These are phyloP conservation scores for Caenorhabditis sp. DNA, from an alignment of 2,888 invertebrate species.

Conservation along the genomic window DNA sequence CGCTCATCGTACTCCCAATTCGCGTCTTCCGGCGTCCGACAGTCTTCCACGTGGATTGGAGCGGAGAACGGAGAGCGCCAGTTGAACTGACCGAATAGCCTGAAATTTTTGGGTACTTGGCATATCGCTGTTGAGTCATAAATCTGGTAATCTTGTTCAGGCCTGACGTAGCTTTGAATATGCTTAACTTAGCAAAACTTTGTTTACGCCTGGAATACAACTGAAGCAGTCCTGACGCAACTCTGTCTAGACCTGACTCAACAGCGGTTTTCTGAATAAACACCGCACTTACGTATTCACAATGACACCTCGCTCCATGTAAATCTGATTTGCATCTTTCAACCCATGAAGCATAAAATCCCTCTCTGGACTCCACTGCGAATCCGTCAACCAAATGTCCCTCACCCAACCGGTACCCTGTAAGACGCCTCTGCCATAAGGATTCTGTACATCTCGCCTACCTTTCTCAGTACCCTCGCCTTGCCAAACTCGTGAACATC, in stretches of 20 bases:
- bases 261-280: too few species aligned
- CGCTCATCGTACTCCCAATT: slow-evolving; percentile 40
- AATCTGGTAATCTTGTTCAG: too few species aligned
- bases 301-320: slow-evolving; percentile 33
- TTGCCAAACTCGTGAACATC: slow-evolving; percentile 49
- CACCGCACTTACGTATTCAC: slow-evolving; percentile 36
- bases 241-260: too few species aligned
- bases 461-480: slow-evolving; percentile 53
- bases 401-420: slow-evolving; percentile 77
- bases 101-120: too few species aligned
- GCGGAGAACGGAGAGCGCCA: slow-evolving; percentile 32
- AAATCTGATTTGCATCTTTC: slow-evolving; percentile 62
- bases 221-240: too few species aligned
- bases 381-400: slow-evolving; percentile 77
- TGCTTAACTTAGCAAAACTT: too few species aligned
- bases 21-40: not conserved
- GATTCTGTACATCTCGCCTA: not conserved
- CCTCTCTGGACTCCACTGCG: slow-evolving; percentile 66
- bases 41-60: slow-evolving; percentile 1
- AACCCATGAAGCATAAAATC: slow-evolving; percentile 80
- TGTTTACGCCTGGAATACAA: too few species aligned
- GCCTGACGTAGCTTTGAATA: too few species aligned
- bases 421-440: not conserved
- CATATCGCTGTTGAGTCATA: too few species aligned
- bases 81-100: slow-evolving; percentile 34